These are phyloP conservation scores for Notodonta ziczac DNA, from an alignment of 2,888 invertebrate species.

Conservation along the genomic window DNA sequence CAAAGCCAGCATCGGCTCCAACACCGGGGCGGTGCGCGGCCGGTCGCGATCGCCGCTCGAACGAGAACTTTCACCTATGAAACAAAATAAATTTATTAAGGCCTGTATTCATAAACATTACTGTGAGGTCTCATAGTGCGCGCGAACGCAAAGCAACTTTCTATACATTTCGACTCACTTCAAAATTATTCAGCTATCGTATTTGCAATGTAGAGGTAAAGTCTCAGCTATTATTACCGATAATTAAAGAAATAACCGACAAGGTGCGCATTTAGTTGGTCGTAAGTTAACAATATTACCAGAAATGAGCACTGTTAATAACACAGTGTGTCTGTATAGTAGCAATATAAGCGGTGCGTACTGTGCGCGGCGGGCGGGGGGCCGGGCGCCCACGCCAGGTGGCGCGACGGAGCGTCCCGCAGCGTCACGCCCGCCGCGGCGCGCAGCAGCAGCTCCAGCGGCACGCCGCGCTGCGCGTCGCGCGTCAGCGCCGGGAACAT, in stretches of 20 bases:
- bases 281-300: too few relatives aligned
- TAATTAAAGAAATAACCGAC: too few relatives aligned
- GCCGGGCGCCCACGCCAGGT: conserved; percentile 54
- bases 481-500: conserved; percentile 86
- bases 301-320: too few relatives aligned
- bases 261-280: too few relatives aligned
- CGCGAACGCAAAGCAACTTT: too few relatives aligned
- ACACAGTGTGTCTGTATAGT: too few relatives aligned
- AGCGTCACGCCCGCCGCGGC: conserved; percentile 89
- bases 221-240: too few relatives aligned
- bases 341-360: conserved; percentile 38
- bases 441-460: conserved; percentile 95
- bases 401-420: conserved; percentile 70
- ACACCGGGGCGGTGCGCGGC: conserved; percentile 86
- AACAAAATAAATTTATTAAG: background rate
- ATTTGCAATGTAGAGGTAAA: too few relatives aligned
- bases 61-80: conserved; percentile 65
- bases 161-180: too few relatives aligned
- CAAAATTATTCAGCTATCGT: too few relatives aligned
- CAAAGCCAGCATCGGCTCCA: conserved; percentile 90
- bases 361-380: conserved; percentile 43
- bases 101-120: too few relatives aligned
- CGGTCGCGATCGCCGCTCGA: conserved; percentile 63
- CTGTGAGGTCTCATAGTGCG: too few relatives aligned
- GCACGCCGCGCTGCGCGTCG: conserved; percentile 89